Conservation (phyloP, 2,888 invertebrate genomes). For the Acleris holmiana region DNA sequence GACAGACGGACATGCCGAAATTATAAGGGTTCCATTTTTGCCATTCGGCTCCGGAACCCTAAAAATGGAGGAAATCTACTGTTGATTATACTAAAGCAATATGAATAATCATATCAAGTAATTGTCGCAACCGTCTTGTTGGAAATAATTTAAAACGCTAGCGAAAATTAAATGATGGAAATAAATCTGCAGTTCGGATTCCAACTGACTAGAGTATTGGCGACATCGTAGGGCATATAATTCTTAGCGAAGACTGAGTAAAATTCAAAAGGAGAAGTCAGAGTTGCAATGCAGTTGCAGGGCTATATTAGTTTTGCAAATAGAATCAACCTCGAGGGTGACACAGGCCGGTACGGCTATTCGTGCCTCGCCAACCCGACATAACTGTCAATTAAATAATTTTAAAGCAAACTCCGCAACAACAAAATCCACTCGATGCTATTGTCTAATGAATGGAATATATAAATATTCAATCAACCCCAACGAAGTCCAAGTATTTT, state of each 20-base stretch:
- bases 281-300: constrained; percentile 12
- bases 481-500: constrained; percentile 31
- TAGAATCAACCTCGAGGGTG: constrained; percentile 25
- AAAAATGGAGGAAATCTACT: no score
- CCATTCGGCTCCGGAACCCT: no score
- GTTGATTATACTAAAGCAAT: background rate
- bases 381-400: constrained; percentile 40
- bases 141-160: constrained; percentile 13
- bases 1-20: no score
- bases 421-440: constrained; percentile 39
- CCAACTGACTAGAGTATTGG: background rate
- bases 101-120: constrained; percentile 1
- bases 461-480: constrained; percentile 54
- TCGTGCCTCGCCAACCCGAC: constrained; percentile 37
- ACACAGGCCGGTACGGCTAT: constrained; percentile 38
- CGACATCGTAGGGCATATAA: background rate
- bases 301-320: constrained; percentile 16
- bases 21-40: no score
- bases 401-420: constrained; percentile 31
- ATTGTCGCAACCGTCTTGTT: background rate
- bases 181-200: constrained; percentile 17
- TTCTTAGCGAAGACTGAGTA: background rate
- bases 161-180: constrained; percentile 29
- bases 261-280: background rate
- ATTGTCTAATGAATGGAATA: constrained; percentile 52